Evolutionary conservation across 2,113 vertebrate species (phyloP), one percentile per base, ranked within the genome.

Genomic region (Alligator mississippiensis): DNA sequence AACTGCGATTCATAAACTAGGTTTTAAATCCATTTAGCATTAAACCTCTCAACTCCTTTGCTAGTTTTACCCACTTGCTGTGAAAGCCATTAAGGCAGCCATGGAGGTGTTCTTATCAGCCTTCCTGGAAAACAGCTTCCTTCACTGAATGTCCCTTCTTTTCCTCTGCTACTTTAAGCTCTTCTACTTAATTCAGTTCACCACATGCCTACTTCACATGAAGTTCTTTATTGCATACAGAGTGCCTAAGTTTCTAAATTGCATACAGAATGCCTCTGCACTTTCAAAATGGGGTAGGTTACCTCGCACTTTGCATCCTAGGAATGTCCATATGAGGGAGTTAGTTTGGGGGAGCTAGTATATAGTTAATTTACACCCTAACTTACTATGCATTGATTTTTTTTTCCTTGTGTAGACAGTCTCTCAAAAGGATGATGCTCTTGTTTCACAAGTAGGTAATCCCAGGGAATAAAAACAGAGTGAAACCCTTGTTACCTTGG

Each of bases 351-450:
- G 89, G 24, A 2, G 66, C 47, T 47, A 47, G 47, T 47, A 47
- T 47, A 47, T 47, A 47, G 47, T 47, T 47, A 47, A 47, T 47
- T 47, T 47, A 47, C 8, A 17, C 66, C 17, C n/a, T 21, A 5
- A 64, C 77, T 62, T 94, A 75, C 85, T 88, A 80, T 90, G 91
- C 93, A 93, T 91, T 77, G 27, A 2, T 77, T 55, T 47, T 94
- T 94, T 81, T 79, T 55, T 84, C 89, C 89, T 64, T 70, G 62
- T 30, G 34, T 94, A 90, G 89, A 80, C 88, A 87, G 77, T 47
- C 47, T 9, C 47, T 47, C 47, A 47, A 47, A 47, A 47, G 47
- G 47, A 47, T 47, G 47, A 12, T 84, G 82, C 81, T 68, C 63
- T 91, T 84, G 57, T 88, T 30, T 57, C 11, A 59, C 66, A 57